These are phyloP conservation scores for Apeltes quadracus DNA, from an alignment of 2,113 vertebrate genomes.

Conservation along the genomic window DNA sequence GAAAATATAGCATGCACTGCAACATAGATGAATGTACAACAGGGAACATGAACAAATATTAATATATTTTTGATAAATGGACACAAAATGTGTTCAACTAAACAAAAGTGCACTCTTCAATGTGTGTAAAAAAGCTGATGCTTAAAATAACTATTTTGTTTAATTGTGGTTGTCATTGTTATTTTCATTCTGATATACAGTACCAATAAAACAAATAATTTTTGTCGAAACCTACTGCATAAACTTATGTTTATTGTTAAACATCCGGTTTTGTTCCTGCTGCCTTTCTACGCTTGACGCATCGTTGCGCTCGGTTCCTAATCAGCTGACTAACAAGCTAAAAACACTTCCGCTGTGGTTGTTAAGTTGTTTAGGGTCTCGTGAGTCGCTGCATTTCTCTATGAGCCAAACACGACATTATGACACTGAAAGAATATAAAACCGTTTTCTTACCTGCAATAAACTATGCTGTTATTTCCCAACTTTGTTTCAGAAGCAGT, in stretches of 20 bases:
- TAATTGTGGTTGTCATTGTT: neutral
- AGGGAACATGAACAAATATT: neutral
- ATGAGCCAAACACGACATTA: too few species aligned
- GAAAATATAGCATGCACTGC: neutral
- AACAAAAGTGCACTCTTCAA: neutral
- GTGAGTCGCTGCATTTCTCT: constrained; percentile 13
- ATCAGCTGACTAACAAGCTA: constrained; percentile 74
- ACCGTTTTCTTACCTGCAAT: too few species aligned
- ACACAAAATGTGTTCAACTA: neutral
- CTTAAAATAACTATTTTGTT: neutral
- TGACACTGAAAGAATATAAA: too few species aligned
- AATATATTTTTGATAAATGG: neutral
- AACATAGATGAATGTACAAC: neutral
- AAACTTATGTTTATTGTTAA: constrained; percentile 43
- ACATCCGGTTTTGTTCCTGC: neutral
- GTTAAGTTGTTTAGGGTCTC: neutral
- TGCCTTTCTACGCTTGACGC: neutral
- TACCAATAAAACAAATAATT: neutral
- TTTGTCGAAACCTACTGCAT: neutral
- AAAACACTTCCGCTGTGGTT: constrained; percentile 62
- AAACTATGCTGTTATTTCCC: too few species aligned
- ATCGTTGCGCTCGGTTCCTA: neutral
- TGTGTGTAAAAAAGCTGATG: neutral
- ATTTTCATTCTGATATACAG: neutral
- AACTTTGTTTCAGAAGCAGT: too few species aligned